A percentile compares a stretch with the other conserved stretches of the same genome.
These are phyloP conservation scores for Zaprionus obscuricornis DNA, from an alignment of 2,888 invertebrate genomes.

Conservation along the genomic window DNA sequence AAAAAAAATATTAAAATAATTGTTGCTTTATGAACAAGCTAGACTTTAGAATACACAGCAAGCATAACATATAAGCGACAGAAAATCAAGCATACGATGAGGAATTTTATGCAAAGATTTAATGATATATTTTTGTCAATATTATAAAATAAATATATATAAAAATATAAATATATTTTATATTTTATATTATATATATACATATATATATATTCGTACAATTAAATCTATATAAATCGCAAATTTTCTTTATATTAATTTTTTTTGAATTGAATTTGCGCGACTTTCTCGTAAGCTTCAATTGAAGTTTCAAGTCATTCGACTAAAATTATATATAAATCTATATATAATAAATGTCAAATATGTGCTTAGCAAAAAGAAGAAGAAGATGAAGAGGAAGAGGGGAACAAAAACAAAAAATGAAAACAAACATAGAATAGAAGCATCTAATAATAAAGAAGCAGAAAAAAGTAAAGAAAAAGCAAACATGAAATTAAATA, in stretches of 20 bases:
- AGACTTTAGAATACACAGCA: too few relatives aligned
- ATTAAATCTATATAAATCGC: background rate
- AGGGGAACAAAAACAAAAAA: background rate
- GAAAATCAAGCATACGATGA: too few relatives aligned
- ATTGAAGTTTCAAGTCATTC: slow-evolving; percentile 16
- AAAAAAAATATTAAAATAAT: too few relatives aligned
- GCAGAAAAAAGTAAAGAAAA: slow-evolving; percentile 6
- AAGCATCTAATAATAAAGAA: background rate
- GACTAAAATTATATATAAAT: slow-evolving; percentile 34
- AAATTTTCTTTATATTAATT: too few relatives aligned
- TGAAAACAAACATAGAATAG: slow-evolving; percentile 3
- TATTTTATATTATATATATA: too few relatives aligned
- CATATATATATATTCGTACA: background rate
- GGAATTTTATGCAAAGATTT: too few relatives aligned
- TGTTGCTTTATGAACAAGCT: too few relatives aligned
- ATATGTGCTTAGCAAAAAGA: slow-evolving; percentile 26
- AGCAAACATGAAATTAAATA: slow-evolving; percentile 46
- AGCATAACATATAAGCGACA: too few relatives aligned
- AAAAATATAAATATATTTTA: too few relatives aligned
- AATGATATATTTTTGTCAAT: too few relatives aligned
- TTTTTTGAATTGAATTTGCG: background rate
- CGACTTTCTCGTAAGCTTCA: slow-evolving; percentile 44
- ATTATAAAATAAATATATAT: too few relatives aligned
- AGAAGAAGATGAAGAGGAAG: background rate
- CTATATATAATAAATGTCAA: slow-evolving; percentile 59